Base-by-base conservation (phyloP, 2,888 invertebrate species). In the Morpho helenor region DNA sequence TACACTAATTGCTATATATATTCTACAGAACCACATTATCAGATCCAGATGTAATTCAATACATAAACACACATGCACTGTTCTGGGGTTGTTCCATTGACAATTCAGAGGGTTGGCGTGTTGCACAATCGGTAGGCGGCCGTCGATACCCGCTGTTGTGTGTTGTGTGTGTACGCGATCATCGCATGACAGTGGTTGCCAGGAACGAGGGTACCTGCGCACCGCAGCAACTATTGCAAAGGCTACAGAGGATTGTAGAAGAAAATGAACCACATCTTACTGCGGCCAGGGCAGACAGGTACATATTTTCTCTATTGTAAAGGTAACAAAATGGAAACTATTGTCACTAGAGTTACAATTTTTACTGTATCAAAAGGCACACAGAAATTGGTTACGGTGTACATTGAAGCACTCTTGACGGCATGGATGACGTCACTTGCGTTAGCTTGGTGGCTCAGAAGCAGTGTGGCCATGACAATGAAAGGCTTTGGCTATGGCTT, bases 61-160 rank as follows among this genome's bases (percentile, higher is more conserved):
- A 94, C 80, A 93, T 99, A 65, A 96, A 97, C 83, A 93, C 93
- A 52, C 94, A 95, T 73, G 95, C 96, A 70, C 85, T 99, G 40
- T 96, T 99, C 77, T 99, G 99, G 99, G 97, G 95, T 4, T 99
- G 99, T 82, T 95, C 96, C 56, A 94, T 96, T 23, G 94, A 95
- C 66, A 94, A 94, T 0, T 95, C 96, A 0, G 99, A 99, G 83
- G 99, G 99, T 0, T 96, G 96, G 88, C 93, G 97, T 70, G 98
- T 98, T 31, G 95, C 96, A 7, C 97, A 97, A 82, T 95, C 97
- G 0, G 93, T 98, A 41, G 94, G 96, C 63, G 96, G 96, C 31
- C 93, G 94, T 57, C 93, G 95, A 58, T 93, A 93, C 67, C 99
- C 99, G 8, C 94, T 98, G 73, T 87, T 99, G 71, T 97, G 97